A percentile compares a stretch with the other conserved stretches of the same genome.
Evolutionary conservation across 2,113 vertebrate species (phyloP).

Genomic region (Gallinago undulata): DNA sequence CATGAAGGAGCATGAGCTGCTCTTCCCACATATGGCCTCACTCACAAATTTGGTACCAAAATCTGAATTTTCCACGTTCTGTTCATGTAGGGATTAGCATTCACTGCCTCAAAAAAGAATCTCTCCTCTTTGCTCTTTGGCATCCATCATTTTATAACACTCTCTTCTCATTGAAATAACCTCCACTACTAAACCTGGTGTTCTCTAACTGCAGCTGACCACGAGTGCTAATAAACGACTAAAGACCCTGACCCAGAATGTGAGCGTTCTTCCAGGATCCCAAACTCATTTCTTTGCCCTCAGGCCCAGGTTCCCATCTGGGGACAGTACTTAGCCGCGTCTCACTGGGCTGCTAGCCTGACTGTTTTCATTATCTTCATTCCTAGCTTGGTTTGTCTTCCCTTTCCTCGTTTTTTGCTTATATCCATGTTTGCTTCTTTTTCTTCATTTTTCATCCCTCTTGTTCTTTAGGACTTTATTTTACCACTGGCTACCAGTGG

Average conservation of each 20-base stretch:
- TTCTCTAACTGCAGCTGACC: not conserved
- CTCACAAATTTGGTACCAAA: not conserved
- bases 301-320: constrained; percentile 36
- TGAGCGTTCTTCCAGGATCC: not conserved
- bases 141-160: not conserved
- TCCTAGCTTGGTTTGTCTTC: constrained; percentile 3
- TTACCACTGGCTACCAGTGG: not conserved
- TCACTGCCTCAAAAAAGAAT: not conserved
- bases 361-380: constrained; percentile 1
- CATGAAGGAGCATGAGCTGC: not conserved
- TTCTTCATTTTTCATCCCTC: not conserved
- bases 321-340: not conserved
- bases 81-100: not conserved
- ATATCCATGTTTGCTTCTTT: not conserved
- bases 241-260: not conserved
- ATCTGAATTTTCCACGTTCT: not conserved
- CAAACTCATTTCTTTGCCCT: constrained; percentile 42
- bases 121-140: not conserved
- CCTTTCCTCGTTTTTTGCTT: not conserved
- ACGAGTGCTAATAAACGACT: not conserved
- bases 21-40: not conserved
- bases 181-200: not conserved
- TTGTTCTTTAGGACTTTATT: not conserved
- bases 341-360: constrained; percentile 35
- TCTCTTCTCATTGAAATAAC: not conserved